Base-by-base conservation (phyloP, 2,797 vertebrate species). In the Botia kubotai region DNA sequence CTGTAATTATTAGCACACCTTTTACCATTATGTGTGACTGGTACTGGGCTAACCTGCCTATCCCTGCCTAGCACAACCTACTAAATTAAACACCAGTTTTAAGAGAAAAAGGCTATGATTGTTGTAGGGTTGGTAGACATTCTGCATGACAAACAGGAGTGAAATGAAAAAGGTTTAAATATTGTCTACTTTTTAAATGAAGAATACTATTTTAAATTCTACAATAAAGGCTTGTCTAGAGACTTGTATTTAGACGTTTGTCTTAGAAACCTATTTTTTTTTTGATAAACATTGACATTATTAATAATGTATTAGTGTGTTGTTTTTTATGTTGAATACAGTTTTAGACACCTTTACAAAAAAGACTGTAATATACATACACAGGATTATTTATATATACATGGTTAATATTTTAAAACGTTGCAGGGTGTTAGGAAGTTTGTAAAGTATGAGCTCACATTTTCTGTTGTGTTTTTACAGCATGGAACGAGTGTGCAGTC, bases 401-500 rank as follows among this genome's bases (percentile, higher is more conserved):
- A 57, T 2, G 55, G 19, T 11, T 58, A 21, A 10, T 23, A 21
- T 60, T 10, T 12, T 12, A 23, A 60, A 60, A 12, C 21, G 4
- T 23, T 55, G 1, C 4, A n/a, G 6, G 17, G 16, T 5, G 3
- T 17, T 16, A 46, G 4, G 57, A 10, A 1, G 19, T 7, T 14
- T 26, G 11, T 69, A 14, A 73, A 29, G 33, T 19, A 11, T 14
- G 21, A 72, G 19, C 53, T 75, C 62, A 52, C n/a, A 72, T 43
- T 77, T 50, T 79, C 46, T 46, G 68, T 79, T 58, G 13, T 63
- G 58, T 36, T 75, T 0, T 79, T 39, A 46, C 86, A 98, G 97
- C 92, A 94, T 87, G 87, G 93, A 90, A 87, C 95, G 88, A 96
- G 97, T 33, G 91, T 95, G 93, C 96, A 93, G 90, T 90, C 95